Base-by-base conservation (phyloP, 2,888 invertebrate genomes). In the Steinernema hermaphroditum region DNA sequence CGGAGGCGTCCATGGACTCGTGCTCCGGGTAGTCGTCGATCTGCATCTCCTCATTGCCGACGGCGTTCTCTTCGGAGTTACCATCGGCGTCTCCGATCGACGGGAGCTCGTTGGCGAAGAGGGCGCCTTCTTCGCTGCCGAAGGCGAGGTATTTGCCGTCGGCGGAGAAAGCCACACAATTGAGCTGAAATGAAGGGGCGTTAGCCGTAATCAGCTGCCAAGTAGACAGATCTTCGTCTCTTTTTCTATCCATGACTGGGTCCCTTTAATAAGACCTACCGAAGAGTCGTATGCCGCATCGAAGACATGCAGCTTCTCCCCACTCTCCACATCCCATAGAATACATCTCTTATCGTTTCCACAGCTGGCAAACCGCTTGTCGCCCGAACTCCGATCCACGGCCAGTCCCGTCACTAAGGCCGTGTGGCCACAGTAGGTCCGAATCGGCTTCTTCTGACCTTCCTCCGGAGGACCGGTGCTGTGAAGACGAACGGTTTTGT, bases 351-450 rank as follows among this genome's bases (percentile, higher is more conserved):
- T 62, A 29, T 62, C 62, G 32, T 62, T 6, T 22, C 27, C 62
- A n/a, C 62, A 62, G 32, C 62, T 62, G 14, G 32, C 16, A 29
- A 62, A 62, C 4, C 62, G 62, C 34, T 62, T 29, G 34, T 62
- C 62, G 4, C 16, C 34, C 16, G 62, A 29, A 29, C 14, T 1
- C 2, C 62, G 62, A n/a, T 62, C 62, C 32, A 62, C 62, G 62
- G 62, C 12, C 1, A 62, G 9, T 4, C 32, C 29, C 16, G 32
- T 32, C 16, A 62, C 62, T 2, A 62, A 2, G 29, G 32, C 29
- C 29, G 62, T 62, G n/a, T 62, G 62, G 34, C 62, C 62, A 16
- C 62, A 62, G 34, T 32, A 62, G 62, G 16, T 32, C 16, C 27
- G 6, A 1, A 62, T 1, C 14, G 62, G 4, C 27, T 62, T 62